Conservation (phyloP, 2,888 invertebrate species). For the Rutpela maculata region DNA sequence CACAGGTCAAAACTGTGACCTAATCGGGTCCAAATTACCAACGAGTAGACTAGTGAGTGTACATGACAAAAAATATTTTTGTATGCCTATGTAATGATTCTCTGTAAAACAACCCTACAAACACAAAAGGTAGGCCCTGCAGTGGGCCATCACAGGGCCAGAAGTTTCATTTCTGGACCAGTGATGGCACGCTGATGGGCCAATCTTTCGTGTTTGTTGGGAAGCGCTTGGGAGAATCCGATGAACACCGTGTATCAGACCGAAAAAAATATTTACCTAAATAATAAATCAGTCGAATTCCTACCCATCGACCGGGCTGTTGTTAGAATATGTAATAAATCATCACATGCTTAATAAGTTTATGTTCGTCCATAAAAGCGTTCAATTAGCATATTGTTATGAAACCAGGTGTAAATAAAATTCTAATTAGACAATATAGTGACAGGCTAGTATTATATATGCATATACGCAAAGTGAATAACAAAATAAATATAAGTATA, state of each 20-base stretch:
- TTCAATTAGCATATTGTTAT: not conserved
- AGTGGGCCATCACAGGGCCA: too few species aligned
- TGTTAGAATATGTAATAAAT: not conserved
- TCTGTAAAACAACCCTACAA: too few species aligned
- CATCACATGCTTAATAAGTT: not conserved
- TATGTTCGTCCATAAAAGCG: not conserved
- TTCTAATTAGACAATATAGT: slow-evolving; percentile 1
- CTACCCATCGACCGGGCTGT: not conserved
- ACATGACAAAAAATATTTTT: too few species aligned
- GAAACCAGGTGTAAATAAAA: slow-evolving; percentile 7
- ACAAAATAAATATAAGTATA: not conserved
- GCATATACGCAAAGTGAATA: not conserved
- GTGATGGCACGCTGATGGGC: too few species aligned
- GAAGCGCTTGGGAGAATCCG: not conserved
- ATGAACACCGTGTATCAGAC: not conserved
- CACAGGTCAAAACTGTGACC: too few species aligned
- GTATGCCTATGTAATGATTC: too few species aligned
- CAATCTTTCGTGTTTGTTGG: too few species aligned
- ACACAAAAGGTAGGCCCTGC: too few species aligned
- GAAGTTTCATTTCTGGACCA: too few species aligned
- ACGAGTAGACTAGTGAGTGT: too few species aligned
- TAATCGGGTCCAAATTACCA: too few species aligned
- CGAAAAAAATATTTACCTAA: not conserved
- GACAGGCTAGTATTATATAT: slow-evolving; percentile 1
- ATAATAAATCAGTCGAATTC: not conserved